phyloP scores from a whole-genome alignment of 1,140 invertebrate species.

The Drosophila bocqueti region DNA sequence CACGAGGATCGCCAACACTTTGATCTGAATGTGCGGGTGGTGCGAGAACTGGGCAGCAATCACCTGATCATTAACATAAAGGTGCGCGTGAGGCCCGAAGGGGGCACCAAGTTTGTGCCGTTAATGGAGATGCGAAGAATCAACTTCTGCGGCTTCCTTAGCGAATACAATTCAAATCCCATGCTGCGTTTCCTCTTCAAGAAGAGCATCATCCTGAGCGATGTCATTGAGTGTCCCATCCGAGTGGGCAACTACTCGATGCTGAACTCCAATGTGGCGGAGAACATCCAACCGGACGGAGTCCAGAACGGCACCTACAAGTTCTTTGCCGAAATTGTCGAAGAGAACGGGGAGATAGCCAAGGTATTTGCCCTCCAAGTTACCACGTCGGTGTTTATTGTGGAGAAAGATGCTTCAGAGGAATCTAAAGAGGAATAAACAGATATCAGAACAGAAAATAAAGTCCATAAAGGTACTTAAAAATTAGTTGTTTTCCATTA shows the following conservation, averaged over 20 bases:
- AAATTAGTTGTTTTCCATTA: background rate
- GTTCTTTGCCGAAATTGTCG: conserved; percentile 51
- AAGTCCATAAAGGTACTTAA: background rate
- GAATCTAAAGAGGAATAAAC: background rate
- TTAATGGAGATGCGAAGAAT: conserved; percentile 35
- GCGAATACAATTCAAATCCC: conserved; percentile 32
- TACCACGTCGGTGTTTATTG: conserved; percentile 11
- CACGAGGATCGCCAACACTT: conserved; percentile 36
- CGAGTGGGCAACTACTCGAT: conserved; percentile 44
- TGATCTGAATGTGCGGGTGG: conserved; percentile 29
- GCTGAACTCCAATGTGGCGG: conserved; percentile 11
- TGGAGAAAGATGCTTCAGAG: conserved; percentile 8
- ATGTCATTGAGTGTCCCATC: conserved; percentile 39
- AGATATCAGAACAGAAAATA: background rate
- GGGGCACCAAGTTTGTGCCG: background rate
- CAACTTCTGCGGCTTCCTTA: conserved; percentile 50
- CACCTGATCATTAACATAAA: conserved; percentile 48
- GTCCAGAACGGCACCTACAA: conserved; percentile 59
- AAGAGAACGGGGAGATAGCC: conserved; percentile 44
- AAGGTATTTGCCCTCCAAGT: conserved; percentile 50
- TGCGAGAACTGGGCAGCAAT: conserved; percentile 42
- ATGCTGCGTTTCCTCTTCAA: conserved; percentile 38
- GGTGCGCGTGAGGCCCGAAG: conserved; percentile 19
- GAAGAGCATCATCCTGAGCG: conserved; percentile 20
- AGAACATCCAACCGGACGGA: conserved; percentile 25